Base-by-base conservation (phyloP, 2,113 vertebrate genomes). In the Leiothrix lutea region DNA sequence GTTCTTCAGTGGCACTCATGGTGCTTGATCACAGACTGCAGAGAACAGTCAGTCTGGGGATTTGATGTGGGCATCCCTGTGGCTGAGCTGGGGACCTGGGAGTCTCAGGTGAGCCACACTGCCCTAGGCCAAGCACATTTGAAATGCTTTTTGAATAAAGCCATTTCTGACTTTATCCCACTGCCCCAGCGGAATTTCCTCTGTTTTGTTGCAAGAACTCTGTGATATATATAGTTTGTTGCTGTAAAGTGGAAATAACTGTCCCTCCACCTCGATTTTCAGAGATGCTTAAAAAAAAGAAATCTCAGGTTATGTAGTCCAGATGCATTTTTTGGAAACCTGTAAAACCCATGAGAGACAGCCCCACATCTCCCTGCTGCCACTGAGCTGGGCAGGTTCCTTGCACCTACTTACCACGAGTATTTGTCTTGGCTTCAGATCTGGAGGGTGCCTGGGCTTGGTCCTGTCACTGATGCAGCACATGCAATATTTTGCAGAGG, bases 391-490 rank as follows among this genome's bases (percentile, higher is more conserved):
- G 31, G 50, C 28, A 61, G 14, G 36, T 48, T 69, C 45, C 17
- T 88, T 42, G 22, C 28, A 48, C 28, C 23, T 8, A 0, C 47
- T 71, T 72, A 38, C 26, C 22, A 9, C 0, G 0, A 25, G 8
- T 44, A 17, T 24, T 64, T 4, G 0, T 47, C 54, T 56, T 9
- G 6, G 28, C 45, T 80, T 80, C 62, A 36, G 1, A 53, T 45
- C 28, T 66, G 62, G 62, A 48, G 22, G 6, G 8, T 65, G 22
- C 40, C 31, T 67, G 67, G 29, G 8, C 38, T 69, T 85, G 47
- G 5, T 57, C 33, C 42, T 25, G 6, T n/a, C n/a, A 10, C 33
- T 2, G 4, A 3, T 66, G 29, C 12, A 19, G 20, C 44, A 53
- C 23, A 4, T 20, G 51, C 29, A 74, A 7, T 33, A 17, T 77